Evolutionary conservation across 1,140 invertebrate genomes (phyloP), one percentile per base, ranked within the genome.

Genomic region (Phenacoccus solenopsis): DNA sequence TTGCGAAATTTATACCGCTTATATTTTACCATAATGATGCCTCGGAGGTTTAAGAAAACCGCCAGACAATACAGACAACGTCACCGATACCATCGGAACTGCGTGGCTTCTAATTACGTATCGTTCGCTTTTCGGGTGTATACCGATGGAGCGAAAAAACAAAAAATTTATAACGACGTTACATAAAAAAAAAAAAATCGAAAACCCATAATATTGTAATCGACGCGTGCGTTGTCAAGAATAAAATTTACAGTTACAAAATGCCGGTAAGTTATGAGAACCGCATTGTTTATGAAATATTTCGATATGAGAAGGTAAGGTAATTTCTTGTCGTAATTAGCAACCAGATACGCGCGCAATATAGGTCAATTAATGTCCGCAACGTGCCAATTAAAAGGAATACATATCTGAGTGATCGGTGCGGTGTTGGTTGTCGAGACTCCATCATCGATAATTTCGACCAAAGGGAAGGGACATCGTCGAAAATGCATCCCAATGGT

Each of bases 221-320:
- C 38, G n/a, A n/a, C n/a, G 30, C 30, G 38, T 3, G 38, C 38
- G 20, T n/a, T n/a, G 38, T 16, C 38, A 49, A 10, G 20, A 49
- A 49, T 49, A 49, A 49, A 49, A 49, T 49, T 49, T 49, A 49
- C 38, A 49, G 38, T 49, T 49, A 49, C 38, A 49, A 49, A 49
- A 49, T 49, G 38, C 20, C 38, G 20, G 20, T 49, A 49, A 49
- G 38, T 49, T 49, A 49, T 49, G 38, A 49, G 38, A 49, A 49
- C 38, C 38, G 38, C 38, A 49, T 49, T 49, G 38, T 49, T 49
- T 49, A 49, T 49, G 38, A 49, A 49, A 49, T 49, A 49, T 49
- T n/a, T 49, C 38, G 20, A 49, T 49, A 49, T 16, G 30, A 49
- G 16, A 49, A 49, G 20, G 20, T 10, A 49, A 49, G 38, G 38